Evolutionary conservation across 35 echinoderm and acorn worm species (phyloP).

Genomic region (Apostichopus japonicus): DNA sequence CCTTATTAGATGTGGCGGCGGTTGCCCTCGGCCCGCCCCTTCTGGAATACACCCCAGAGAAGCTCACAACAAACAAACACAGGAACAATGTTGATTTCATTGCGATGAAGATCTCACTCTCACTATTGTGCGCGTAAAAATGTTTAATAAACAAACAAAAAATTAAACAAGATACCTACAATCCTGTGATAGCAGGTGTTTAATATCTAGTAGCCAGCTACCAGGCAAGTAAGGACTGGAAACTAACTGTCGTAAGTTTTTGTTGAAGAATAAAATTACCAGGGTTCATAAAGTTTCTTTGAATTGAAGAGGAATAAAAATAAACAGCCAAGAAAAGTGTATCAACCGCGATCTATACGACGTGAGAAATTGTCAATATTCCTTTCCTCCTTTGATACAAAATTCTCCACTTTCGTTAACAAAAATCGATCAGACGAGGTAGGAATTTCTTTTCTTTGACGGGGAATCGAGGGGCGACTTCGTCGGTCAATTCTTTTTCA

Average conservation of each 20-base stretch:
- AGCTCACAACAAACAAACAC: background rate
- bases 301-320: too few species aligned
- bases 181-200: too few species aligned
- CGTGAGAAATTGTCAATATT: slow-evolving; percentile 2
- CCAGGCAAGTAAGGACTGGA: too few species aligned
- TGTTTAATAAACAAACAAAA: too few species aligned
- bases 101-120: background rate
- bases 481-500: too few species aligned
- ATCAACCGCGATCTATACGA: background rate
- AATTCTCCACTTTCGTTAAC: background rate
- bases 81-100: background rate
- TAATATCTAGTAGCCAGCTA: too few species aligned
- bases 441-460: background rate
- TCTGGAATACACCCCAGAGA: background rate
- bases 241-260: too few species aligned
- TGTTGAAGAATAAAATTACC: too few species aligned
- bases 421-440: background rate
- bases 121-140: too few species aligned
- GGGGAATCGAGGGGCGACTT: background rate
- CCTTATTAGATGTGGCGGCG: background rate
- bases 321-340: background rate
- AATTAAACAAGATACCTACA: too few species aligned
- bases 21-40: slow-evolving; percentile 1
- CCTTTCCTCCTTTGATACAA: background rate
- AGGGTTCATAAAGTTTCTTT: too few species aligned